These are phyloP conservation scores for Anticlea derivata DNA, from an alignment of 2,888 invertebrate species.

Conservation along the genomic window DNA sequence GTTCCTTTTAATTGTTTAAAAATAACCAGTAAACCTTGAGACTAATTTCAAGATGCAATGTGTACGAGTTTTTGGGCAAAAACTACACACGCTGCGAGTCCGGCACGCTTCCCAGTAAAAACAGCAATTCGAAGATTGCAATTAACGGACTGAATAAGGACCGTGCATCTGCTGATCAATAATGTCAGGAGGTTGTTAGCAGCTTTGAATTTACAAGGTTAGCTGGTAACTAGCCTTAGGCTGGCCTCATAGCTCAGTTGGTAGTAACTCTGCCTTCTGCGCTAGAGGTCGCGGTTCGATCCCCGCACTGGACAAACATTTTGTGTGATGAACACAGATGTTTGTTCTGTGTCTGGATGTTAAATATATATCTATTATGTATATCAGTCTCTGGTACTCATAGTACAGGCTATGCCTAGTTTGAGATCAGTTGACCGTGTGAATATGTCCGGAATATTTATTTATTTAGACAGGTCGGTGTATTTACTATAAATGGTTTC, in stretches of 20 bases:
- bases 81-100: constrained; percentile 34
- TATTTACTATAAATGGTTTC: too few species aligned
- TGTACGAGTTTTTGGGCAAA: constrained; percentile 39
- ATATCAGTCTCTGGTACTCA: too few species aligned
- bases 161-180: constrained; percentile 33
- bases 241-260: too few species aligned
- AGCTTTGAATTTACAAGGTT: constrained; percentile 30
- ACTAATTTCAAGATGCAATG: constrained; percentile 40
- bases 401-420: too few species aligned
- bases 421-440: too few species aligned
- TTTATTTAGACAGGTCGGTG: constrained; percentile 13
- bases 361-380: too few species aligned
- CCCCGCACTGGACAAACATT: too few species aligned
- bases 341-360: too few species aligned
- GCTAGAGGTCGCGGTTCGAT: too few species aligned
- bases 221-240: neutral
- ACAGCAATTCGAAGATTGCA: constrained; percentile 43
- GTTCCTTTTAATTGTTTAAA: constrained; percentile 29
- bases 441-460: too few species aligned
- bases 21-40: constrained; percentile 36
- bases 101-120: constrained; percentile 35
- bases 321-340: too few species aligned
- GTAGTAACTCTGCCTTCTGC: too few species aligned
- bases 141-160: constrained; percentile 35
- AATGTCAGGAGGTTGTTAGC: constrained; percentile 34